Conservation (phyloP, 1,140 invertebrate genomes). For the Coelopa frigida region DNA sequence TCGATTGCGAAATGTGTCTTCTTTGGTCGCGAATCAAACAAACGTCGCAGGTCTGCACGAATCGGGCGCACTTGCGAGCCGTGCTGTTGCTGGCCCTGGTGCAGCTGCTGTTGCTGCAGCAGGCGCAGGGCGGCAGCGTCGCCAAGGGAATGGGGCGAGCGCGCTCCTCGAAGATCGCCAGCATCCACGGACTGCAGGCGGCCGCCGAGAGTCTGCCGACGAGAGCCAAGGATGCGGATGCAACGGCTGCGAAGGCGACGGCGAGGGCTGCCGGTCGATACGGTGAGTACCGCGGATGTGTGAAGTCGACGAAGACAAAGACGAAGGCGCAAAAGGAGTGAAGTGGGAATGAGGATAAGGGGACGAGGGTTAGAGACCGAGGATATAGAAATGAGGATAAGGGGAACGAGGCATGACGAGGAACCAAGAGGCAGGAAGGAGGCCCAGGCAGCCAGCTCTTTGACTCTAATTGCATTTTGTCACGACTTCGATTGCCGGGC, state of each 20-base stretch:
- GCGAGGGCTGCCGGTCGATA: slow-evolving; percentile 8
- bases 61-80: too few relatives aligned
- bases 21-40: too few relatives aligned
- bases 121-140: background rate
- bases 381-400: background rate
- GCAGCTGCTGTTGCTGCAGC: background rate
- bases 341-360: background rate
- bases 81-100: slow-evolving; percentile 2
- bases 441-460: too few relatives aligned
- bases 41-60: too few relatives aligned
- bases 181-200: slow-evolving; percentile 9
- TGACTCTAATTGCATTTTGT: too few relatives aligned
- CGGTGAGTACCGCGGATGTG: slow-evolving; percentile 6
- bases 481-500: too few relatives aligned
- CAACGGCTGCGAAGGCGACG: slow-evolving; percentile 6
- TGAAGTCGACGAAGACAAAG: background rate
- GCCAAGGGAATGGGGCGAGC: slow-evolving; percentile 11
- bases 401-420: background rate
- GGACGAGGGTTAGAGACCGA: background rate
- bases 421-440: background rate
- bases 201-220: slow-evolving; percentile 6
- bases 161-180: slow-evolving; percentile 14
- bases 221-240: slow-evolving; percentile 12
- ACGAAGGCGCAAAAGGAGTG: background rate
- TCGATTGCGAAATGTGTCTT: too few relatives aligned